phyloP scores from a whole-genome alignment of 2,888 invertebrate genomes.

The Synergus itoensis region DNA sequence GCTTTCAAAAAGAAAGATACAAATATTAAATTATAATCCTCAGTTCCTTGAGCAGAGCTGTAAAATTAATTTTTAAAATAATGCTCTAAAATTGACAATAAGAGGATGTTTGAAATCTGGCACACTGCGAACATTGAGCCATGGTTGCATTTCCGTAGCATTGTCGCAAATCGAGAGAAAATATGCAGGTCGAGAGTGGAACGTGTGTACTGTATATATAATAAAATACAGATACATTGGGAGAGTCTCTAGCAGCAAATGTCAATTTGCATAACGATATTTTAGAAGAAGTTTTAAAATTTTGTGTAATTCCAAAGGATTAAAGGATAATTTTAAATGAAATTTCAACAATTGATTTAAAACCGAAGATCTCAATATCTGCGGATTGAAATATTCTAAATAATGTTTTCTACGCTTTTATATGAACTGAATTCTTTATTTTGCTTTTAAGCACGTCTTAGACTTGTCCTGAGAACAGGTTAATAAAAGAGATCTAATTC shows the following conservation, averaged over 20 bases:
- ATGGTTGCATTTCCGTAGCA: conserved; percentile 71
- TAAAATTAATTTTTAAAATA: background rate
- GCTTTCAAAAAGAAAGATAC: background rate
- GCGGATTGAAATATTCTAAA: background rate
- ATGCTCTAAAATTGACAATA: conserved; percentile 28
- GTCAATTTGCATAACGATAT: too few species aligned
- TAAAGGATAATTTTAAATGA: too few species aligned
- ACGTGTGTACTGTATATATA: conserved; percentile 24
- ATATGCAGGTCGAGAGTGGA: conserved; percentile 58
- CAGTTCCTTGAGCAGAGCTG: background rate
- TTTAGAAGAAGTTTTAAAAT: too few species aligned
- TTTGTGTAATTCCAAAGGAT: too few species aligned
- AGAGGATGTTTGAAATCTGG: conserved; percentile 66
- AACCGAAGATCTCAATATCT: background rate
- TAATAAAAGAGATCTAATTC: conserved; percentile 36
- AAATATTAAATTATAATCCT: background rate
- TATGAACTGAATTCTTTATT: background rate
- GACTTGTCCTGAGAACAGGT: conserved; percentile 22
- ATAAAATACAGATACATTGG: background rate
- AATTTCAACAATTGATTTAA: too few species aligned
- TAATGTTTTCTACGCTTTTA: background rate
- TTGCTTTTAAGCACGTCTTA: conserved; percentile 17
- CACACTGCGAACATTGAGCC: conserved; percentile 57
- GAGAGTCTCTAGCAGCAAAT: background rate
- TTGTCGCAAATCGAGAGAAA: conserved; percentile 65